Conservation (phyloP, 2,797 vertebrate genomes). For the Amblyraja radiata region DNA sequence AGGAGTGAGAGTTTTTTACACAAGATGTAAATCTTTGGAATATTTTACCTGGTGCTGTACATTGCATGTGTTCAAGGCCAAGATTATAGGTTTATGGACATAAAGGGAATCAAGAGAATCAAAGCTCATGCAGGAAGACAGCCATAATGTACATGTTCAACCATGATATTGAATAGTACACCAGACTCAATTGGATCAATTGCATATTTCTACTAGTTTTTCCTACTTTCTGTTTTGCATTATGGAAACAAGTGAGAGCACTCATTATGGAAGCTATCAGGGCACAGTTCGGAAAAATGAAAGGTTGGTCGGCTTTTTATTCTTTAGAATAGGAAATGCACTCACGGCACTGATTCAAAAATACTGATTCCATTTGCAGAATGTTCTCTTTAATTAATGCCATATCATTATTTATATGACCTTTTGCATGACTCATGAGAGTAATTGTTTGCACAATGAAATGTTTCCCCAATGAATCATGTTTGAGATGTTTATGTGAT, state of each 20-base stretch:
- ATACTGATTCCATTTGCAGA: neutral
- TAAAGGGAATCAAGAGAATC: too few relatives aligned
- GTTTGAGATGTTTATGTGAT: constrained; percentile 13
- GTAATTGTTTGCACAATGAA: neutral
- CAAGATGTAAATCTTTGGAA: too few relatives aligned
- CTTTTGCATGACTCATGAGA: constrained; percentile 21
- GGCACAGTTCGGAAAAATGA: neutral
- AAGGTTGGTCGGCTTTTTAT: neutral
- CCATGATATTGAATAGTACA: too few relatives aligned
- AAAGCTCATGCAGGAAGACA: too few relatives aligned
- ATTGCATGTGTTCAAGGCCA: too few relatives aligned
- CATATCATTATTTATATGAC: constrained; percentile 19
- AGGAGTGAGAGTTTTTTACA: too few relatives aligned
- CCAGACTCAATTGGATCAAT: too few relatives aligned
- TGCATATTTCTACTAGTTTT: too few relatives aligned
- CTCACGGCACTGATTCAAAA: neutral
- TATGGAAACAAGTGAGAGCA: neutral
- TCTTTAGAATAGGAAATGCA: neutral
- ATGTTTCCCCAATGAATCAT: neutral
- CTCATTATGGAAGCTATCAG: neutral
- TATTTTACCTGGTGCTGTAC: too few relatives aligned
- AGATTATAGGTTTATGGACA: too few relatives aligned
- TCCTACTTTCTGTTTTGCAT: too few relatives aligned
- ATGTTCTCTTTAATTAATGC: neutral
- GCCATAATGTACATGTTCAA: too few relatives aligned